Evolutionary conservation across 30 jellyfish, hydroid and myxozoan genomes (phyloP), one percentile per base, ranked within the genome.

Genomic region (Chironex yamaguchii): DNA sequence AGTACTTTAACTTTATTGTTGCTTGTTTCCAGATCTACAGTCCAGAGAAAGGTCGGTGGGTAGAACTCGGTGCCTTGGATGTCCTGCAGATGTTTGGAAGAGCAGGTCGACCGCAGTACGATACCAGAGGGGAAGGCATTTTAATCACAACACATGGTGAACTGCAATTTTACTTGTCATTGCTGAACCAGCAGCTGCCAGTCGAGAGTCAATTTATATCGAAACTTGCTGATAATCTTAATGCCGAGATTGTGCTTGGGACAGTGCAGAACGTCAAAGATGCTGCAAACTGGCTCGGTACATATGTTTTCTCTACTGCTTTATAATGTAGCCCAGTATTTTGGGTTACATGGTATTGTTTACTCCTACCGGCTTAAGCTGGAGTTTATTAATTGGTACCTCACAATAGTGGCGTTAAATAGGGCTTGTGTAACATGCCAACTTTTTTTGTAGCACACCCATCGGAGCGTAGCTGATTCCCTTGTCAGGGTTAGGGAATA

Each of bases 31-130:
- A 93, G 98, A 87, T 95, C 29, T 95, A 95, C 85, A 86, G 96
- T 67, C 99, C 99, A 22, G 99, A 95, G 52, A 95, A 95, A 62
- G 99, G 99, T n/a, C 90, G 92, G 67, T 95, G 99, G 99, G 98
- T 89, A 13, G 99, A 95, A 76, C 93, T 95, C 11, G 99, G 99
- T 22, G 98, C 99, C n/a, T 84, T 95, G 69, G 99, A 95, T 53
- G 81, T 95, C 51, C 88, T 95, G 6, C 99, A 95, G 80, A 95
- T 95, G 99, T 95, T 95, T 81, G 99, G 99, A 13, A 96, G 99
- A 49, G 99, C 99, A 58, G 99, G 99, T 12, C 93, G 99, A n/a
- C 99, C 99, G 11, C 99, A 95, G 84, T 95, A 90, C 71, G 99
- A 95, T 82, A 95, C 98, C 9, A 89, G 84, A 72, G 99, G 99